phyloP scores from a whole-genome alignment of 2,113 vertebrate genomes.

The Dromaius novaehollandiae region DNA sequence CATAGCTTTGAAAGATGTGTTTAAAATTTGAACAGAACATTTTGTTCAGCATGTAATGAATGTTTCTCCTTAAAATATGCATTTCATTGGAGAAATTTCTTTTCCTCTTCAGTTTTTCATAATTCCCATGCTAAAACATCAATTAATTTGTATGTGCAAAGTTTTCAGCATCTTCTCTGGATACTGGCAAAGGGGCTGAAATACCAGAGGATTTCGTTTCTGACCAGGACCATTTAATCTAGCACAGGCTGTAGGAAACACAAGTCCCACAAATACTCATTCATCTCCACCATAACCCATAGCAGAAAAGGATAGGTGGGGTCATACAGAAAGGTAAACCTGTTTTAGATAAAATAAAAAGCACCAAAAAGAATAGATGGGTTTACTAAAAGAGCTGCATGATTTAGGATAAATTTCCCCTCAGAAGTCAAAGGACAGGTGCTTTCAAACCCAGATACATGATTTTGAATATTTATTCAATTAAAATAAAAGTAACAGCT shows the following conservation, averaged over 20 bases:
- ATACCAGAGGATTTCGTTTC: not conserved
- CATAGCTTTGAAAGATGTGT: not conserved
- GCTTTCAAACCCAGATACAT: not conserved
- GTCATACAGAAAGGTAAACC: not conserved
- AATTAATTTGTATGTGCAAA: not conserved
- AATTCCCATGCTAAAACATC: not conserved
- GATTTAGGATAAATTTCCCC: not conserved
- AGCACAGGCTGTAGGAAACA: not conserved
- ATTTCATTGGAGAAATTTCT: not conserved
- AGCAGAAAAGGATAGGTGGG: not conserved
- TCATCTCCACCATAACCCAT: not conserved
- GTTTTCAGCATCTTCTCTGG: not conserved
- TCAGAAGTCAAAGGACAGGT: not conserved
- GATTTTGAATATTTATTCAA: conserved; percentile 13
- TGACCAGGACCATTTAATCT: not conserved
- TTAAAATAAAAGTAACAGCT: not conserved
- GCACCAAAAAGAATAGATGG: not conserved
- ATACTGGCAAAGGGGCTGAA: accelerated
- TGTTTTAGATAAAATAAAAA: not conserved
- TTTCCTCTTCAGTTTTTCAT: not conserved
- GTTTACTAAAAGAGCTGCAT: not conserved
- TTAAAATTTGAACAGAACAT: not conserved
- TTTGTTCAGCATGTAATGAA: not conserved
- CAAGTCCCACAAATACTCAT: not conserved
- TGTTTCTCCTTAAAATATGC: not conserved